These are phyloP conservation scores for Pandemis cinnamomeana DNA, from an alignment of 2,888 invertebrate species.

Conservation along the genomic window DNA sequence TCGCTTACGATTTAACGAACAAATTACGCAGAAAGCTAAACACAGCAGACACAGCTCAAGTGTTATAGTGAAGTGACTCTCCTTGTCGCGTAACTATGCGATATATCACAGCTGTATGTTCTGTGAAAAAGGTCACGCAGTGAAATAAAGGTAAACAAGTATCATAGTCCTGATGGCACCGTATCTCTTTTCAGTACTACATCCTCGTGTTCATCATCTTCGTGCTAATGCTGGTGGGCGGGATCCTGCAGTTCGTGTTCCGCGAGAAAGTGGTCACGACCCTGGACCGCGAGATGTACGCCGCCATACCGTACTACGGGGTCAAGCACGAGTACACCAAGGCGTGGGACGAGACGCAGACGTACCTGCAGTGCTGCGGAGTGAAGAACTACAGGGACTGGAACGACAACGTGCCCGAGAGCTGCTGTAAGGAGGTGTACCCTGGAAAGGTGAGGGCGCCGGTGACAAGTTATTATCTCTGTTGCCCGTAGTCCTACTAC, in stretches of 20 bases:
- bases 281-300: conserved; percentile 91
- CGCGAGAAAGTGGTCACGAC: conserved; percentile 91
- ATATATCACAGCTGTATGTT: no score
- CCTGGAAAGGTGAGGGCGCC: conserved; percentile 76
- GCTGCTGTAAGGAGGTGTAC: conserved; percentile 89
- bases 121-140: no score
- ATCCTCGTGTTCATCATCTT: conserved; percentile 94
- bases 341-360: conserved; percentile 96
- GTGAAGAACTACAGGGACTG: conserved; percentile 91
- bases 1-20: no score
- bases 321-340: conserved; percentile 88
- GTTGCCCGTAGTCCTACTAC: no score
- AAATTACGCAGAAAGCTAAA: no score
- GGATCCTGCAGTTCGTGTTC: conserved; percentile 95
- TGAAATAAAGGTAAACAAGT: background rate
- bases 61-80: no score
- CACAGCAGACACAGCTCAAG: no score
- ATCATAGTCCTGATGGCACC: background rate
- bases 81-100: no score
- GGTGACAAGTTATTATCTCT: background rate
- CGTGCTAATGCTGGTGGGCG: conserved; percentile 95
- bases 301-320: conserved; percentile 90
- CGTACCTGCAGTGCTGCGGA: conserved; percentile 93
- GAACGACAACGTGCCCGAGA: conserved; percentile 88
- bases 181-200: conserved; percentile 89